Base-by-base conservation (phyloP, 2,113 vertebrate genomes). In the Syrmaticus mikado region DNA sequence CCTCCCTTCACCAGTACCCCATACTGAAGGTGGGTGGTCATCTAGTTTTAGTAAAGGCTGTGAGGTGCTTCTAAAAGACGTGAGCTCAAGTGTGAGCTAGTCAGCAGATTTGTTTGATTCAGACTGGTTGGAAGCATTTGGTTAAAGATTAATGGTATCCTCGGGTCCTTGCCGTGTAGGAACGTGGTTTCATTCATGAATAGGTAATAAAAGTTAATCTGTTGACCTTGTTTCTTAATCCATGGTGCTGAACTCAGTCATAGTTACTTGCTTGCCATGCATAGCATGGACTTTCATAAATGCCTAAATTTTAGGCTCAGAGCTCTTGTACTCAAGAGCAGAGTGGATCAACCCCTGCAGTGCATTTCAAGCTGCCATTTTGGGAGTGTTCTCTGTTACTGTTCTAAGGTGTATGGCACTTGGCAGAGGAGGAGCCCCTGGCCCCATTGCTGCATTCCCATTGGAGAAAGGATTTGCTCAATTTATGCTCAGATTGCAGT, bases 181-280 rank as follows among this genome's bases (percentile, higher is more conserved):
- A 95, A 32, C 83, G 65, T 1, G 0, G 48, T 82, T 84, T 50
- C 34, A 61, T 70, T 77, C 73, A 4, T 22, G 79, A 75, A 15
- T 50, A 85, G 76, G 88, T 95, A 88, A 86, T 83, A 88, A 78
- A 94, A 93, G 34, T 87, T 92, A 89, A 85, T 83, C 92, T 93
- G 62, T 81, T 93, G 91, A 88, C 89, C 71, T 87, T 92, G 52
- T 58, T 76, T 91, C 82, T 84, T 91, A 92, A 92, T 93, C 84
- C 50, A 4, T 14, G 77, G 74, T 61, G 70, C 58, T 92, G 74
- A 71, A 68, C 78, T 96, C 46, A 72, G 9, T 86, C 10, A 4
- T 36, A 28, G 50, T 12, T 61, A 41, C 83, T 86, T 45, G 76
- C 50, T 72, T 95, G 36, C 5, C 48, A 57, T 52, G 24, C 7